phyloP scores from a whole-genome alignment of 2,888 invertebrate species.

The Spodoptera exigua region DNA sequence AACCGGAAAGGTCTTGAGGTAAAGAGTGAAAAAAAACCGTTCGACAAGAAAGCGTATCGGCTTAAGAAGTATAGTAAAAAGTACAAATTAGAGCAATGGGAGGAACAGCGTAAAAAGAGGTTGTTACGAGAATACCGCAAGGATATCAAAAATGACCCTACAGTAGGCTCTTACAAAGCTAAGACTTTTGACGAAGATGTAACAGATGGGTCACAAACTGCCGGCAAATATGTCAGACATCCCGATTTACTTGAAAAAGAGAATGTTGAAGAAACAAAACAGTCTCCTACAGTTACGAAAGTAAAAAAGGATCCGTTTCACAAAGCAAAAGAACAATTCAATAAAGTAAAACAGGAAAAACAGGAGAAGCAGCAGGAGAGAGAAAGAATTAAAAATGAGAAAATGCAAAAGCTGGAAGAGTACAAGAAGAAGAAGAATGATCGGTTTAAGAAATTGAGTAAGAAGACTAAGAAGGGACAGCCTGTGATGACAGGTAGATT shows the following conservation, averaged over 20 bases:
- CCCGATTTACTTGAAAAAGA: conserved; percentile 78
- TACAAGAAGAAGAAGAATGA: conserved; percentile 92
- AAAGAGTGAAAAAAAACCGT: conserved; percentile 86
- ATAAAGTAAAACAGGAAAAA: conserved; percentile 89
- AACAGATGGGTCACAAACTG: conserved; percentile 65
- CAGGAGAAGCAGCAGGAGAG: conserved; percentile 83
- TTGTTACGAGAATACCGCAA: conserved; percentile 89
- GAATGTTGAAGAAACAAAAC: conserved; percentile 29
- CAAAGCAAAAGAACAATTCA: conserved; percentile 88
- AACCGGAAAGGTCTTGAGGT: conserved; percentile 61
- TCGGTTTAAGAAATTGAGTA: conserved; percentile 92
- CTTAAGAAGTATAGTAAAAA: conserved; percentile 92
- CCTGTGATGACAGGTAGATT: conserved; percentile 95
- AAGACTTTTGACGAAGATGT: conserved; percentile 86
- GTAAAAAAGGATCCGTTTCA: conserved; percentile 79
- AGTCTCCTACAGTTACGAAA: conserved; percentile 51
- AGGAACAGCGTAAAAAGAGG: conserved; percentile 90
- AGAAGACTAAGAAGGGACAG: conserved; percentile 94
- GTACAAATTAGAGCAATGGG: conserved; percentile 92
- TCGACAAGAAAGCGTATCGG: conserved; percentile 91
- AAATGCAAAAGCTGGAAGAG: conserved; percentile 90
- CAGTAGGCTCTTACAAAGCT: conserved; percentile 81
- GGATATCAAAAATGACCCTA: conserved; percentile 85
- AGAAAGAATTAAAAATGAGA: conserved; percentile 87
- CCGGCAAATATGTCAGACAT: conserved; percentile 81